A percentile compares a stretch with the other conserved stretches of the same genome.
phyloP scores from a whole-genome alignment of 2,888 invertebrate genomes.

The Callyntrura guangdongensis region DNA sequence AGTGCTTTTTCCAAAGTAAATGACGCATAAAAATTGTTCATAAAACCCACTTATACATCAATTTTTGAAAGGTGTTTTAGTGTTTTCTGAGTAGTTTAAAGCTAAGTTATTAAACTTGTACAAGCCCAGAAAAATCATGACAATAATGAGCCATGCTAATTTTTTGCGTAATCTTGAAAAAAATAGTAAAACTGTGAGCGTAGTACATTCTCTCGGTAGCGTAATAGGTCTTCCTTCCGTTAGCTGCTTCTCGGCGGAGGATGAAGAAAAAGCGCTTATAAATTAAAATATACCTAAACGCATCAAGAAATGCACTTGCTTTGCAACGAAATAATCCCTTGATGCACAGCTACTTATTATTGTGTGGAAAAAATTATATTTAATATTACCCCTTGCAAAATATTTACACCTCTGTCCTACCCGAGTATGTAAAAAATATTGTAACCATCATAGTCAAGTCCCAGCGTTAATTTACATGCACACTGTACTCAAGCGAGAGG shows the following conservation, averaged over 20 bases:
- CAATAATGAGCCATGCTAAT: neutral
- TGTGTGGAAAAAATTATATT: no score
- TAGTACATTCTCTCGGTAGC: constrained; percentile 24
- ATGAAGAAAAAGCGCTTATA: neutral
- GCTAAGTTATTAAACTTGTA: neutral
- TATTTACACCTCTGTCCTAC: no score
- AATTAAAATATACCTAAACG: neutral
- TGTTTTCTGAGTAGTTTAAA: neutral
- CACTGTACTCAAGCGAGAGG: neutral
- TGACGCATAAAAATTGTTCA: neutral
- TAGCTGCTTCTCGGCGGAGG: neutral
- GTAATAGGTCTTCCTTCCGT: constrained; percentile 52
- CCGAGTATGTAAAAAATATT: neutral
- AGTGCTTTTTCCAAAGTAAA: neutral
- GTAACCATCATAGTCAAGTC: neutral
- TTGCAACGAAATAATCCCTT: neutral
- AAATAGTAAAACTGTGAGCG: constrained; percentile 11
- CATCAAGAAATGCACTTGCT: neutral
- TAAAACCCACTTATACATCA: neutral
- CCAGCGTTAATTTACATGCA: neutral
- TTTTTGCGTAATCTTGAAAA: constrained; percentile 34
- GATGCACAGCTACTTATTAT: neutral
- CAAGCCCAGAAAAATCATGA: neutral
- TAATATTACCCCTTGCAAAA: no score
- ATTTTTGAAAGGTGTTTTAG: neutral